phyloP scores from a whole-genome alignment of 2,888 invertebrate species.

The Hanleya hanleyi region DNA sequence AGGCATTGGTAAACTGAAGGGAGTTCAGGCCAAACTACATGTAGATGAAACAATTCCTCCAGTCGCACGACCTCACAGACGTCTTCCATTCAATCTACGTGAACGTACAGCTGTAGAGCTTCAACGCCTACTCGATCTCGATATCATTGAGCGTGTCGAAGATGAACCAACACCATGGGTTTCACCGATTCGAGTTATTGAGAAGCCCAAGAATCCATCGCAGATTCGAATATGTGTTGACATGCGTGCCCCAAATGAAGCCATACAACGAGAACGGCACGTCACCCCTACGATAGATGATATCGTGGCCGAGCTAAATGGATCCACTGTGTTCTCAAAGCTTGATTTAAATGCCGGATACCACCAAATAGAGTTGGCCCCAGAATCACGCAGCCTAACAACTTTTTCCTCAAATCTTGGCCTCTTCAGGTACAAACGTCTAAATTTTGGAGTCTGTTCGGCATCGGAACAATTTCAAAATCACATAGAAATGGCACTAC shows the following conservation, averaged over 20 bases:
- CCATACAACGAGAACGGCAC: constrained; percentile 28
- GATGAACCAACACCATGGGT: constrained; percentile 23
- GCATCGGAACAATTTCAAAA: too few relatives aligned
- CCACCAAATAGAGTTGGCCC: too few relatives aligned
- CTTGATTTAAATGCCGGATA: constrained; percentile 16
- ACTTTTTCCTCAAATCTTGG: too few relatives aligned
- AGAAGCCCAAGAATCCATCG: constrained; percentile 24
- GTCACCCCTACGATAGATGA: constrained; percentile 18
- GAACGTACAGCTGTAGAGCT: constrained; percentile 11
- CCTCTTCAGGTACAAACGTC: neutral
- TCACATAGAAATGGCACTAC: too few relatives aligned
- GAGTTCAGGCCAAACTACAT: neutral
- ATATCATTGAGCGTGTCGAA: constrained; percentile 18
- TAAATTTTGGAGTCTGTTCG: too few relatives aligned
- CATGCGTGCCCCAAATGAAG: constrained; percentile 44
- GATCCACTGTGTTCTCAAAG: constrained; percentile 17
- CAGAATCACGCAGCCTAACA: too few relatives aligned
- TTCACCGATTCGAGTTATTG: constrained; percentile 9
- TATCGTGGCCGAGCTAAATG: constrained; percentile 17
- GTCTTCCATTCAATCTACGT: neutral
- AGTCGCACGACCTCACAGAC: neutral
- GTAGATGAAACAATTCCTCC: constrained; percentile 7
- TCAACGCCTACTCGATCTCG: neutral
- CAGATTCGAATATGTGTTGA: constrained; percentile 46
- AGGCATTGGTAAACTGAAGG: constrained; percentile 20